Conservation (phyloP, 2,113 vertebrate species). For the Cygnus atratus region DNA sequence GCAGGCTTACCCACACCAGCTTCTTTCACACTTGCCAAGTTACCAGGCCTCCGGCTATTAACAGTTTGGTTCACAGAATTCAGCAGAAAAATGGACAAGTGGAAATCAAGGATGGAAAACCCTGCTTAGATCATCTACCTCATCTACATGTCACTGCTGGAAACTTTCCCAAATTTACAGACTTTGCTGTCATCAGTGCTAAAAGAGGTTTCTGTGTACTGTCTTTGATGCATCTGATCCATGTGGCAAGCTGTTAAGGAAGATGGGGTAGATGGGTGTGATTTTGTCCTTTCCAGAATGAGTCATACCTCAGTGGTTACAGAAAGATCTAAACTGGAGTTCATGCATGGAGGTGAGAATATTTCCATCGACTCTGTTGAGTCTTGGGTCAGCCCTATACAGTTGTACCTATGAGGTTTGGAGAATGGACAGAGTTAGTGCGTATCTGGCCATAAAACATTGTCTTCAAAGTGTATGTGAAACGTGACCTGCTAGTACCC, state of each 20-base stretch:
- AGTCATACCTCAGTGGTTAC: background rate
- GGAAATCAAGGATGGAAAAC: conserved; percentile 27
- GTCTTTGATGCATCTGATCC: conserved; percentile 2
- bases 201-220: conserved; percentile 27
- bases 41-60: conserved; percentile 36
- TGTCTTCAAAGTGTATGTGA: background rate
- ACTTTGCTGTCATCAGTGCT: conserved; percentile 39
- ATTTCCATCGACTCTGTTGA: background rate
- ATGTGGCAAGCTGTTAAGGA: conserved; percentile 36
- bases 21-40: conserved; percentile 36
- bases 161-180: conserved; percentile 48
- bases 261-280: conserved; percentile 5
- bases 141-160: background rate
- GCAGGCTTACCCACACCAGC: conserved; percentile 24
- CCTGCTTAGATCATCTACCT: background rate
- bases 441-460: background rate
- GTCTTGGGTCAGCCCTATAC: background rate
- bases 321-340: background rate
- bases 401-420: background rate
- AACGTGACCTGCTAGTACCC: background rate
- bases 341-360: background rate
- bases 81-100: conserved; percentile 38
- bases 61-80: conserved; percentile 22
- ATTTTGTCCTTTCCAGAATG: conserved; percentile 38
- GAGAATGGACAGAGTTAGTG: background rate